phyloP scores from a whole-genome alignment of 1,140 invertebrate species.

The Physella acuta region DNA sequence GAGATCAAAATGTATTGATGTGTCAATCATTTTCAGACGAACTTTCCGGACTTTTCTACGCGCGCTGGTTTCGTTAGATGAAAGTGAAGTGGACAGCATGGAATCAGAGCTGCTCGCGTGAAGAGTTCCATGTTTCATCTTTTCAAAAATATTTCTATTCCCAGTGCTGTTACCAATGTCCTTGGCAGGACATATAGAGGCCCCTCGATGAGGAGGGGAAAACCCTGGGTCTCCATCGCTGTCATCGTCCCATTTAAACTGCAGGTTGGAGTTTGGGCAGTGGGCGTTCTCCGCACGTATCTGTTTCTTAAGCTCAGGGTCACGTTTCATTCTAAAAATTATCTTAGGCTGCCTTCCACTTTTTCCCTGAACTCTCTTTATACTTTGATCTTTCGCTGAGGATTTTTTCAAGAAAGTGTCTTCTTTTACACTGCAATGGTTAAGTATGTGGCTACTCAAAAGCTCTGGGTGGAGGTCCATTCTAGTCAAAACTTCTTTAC shows the following conservation, averaged over 20 bases:
- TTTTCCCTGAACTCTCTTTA: neutral
- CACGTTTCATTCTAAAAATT: slow-evolving; percentile 23
- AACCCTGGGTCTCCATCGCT: slow-evolving; percentile 7
- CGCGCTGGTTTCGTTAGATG: neutral
- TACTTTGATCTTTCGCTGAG: neutral
- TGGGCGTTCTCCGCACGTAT: slow-evolving; percentile 16
- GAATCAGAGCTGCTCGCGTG: neutral
- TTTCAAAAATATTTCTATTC: neutral
- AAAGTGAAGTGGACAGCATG: neutral
- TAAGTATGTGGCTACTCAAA: neutral
- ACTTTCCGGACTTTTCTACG: slow-evolving; percentile 20
- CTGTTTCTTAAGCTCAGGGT: slow-evolving; percentile 25
- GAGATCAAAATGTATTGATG: slow-evolving; percentile 24
- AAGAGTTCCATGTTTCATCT: neutral
- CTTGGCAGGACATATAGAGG: neutral
- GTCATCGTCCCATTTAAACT: slow-evolving; percentile 27
- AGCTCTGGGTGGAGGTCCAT: neutral
- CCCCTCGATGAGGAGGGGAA: neutral
- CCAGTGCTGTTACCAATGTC: neutral
- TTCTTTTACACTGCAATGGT: neutral
- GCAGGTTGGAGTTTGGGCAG: slow-evolving; percentile 17
- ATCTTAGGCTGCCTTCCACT: slow-evolving; percentile 15
- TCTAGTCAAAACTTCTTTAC: slow-evolving; percentile 2
- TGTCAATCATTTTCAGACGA: slow-evolving; percentile 25
- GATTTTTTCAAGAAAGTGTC: neutral